Conservation (phyloP, 1,140 invertebrate species). For the Ylistrum balloti region DNA sequence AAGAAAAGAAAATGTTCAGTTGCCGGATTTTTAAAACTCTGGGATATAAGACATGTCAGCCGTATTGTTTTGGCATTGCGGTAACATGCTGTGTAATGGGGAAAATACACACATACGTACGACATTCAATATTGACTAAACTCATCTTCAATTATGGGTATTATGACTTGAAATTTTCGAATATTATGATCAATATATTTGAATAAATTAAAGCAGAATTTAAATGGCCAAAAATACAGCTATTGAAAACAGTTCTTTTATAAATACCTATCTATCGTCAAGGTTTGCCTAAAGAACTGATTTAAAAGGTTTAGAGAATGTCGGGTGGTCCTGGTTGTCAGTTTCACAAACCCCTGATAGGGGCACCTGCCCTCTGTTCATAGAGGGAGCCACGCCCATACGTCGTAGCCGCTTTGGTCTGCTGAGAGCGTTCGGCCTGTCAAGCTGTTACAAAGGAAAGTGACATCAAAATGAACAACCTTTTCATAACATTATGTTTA, state of each 20-base stretch:
- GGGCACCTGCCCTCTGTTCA: not conserved
- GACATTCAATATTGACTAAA: too few species aligned
- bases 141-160: too few species aligned
- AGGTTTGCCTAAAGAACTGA: not conserved
- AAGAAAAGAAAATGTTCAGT: too few species aligned
- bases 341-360: not conserved
- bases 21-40: too few species aligned
- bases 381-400: constrained; percentile 4
- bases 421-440: not conserved
- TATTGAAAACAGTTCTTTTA: not conserved
- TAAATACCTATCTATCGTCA: not conserved
- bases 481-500: not conserved
- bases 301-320: not conserved
- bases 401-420: not conserved
- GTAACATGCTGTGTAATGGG: too few species aligned
- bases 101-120: too few species aligned
- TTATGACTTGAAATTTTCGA: not conserved
- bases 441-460: not conserved
- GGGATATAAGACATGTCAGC: too few species aligned
- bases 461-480: not conserved
- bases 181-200: not conserved
- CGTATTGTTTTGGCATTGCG: too few species aligned
- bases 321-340: constrained; percentile 5
- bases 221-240: not conserved
- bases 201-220: not conserved